Base-by-base conservation (phyloP, 2,113 vertebrate genomes). In the Dicrurus megarhynchus region DNA sequence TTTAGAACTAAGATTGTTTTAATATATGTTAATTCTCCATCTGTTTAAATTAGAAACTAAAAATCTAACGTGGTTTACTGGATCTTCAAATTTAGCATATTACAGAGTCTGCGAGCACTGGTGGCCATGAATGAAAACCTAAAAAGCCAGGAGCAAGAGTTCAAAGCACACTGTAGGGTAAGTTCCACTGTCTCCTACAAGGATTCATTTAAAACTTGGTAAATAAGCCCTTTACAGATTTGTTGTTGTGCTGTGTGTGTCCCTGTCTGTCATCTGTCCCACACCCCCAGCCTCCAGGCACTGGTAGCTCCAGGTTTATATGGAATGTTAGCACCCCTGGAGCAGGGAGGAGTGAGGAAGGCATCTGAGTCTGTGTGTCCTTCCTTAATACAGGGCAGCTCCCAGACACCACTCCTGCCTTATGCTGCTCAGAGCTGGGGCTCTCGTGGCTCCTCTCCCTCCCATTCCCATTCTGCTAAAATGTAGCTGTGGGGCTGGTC, bases 91-190 rank as follows among this genome's bases (percentile, higher is more conserved):
- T 84, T 76, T 97, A 99, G 99, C 61, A 17, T 98, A 83, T 97
- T 99, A 33, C 98, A 99, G 96, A 99, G 98, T 90, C 98, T 99
- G 67, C 98, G 98, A 87, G 97, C 98, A 19, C 97, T 99, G 76
- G 99, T 99, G 42, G 98, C 98, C 52, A 99, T 99, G 98, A 99
- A 99, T 73, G 99, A 99, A 95, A 99, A 97, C 84, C 98, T 99
- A 35, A 99, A 99, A 96, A 98, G 98, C 74, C 99, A 99, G 95
- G 99, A 99, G 88, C 99, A 99, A 87, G 98, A 99, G 61, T 99
- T 99, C 94, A 98, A 99, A 90, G 97, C 98, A 32, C 99, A 99
- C 80, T 99, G 99, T 95, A 98, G 98, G 84, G 99, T 99, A 97
- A 98, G 99, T 96, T 63, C 82, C 53, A 30, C 27, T 57, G 59